Evolutionary conservation across 2,888 invertebrate species (phyloP).

Genomic region (Lycophotia porphyrea): DNA sequence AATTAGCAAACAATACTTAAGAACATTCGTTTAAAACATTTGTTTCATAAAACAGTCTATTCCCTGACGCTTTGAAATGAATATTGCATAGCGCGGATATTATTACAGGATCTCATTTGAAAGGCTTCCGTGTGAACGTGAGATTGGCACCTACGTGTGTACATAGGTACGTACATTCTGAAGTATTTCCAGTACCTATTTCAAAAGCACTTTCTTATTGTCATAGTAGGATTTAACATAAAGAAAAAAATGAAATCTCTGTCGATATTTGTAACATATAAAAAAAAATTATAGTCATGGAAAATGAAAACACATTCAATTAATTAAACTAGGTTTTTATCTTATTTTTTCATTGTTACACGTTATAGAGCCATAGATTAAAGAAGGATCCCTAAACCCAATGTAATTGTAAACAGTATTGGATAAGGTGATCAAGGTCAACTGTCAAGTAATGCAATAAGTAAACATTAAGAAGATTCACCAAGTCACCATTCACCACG

Average conservation of each 20-base stretch:
- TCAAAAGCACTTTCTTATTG: background rate
- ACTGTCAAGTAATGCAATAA: slow-evolving; percentile 34
- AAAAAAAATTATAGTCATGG: background rate
- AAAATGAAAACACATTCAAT: too few species aligned
- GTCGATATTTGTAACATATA: background rate
- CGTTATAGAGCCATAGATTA: background rate
- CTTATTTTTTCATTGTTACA: background rate
- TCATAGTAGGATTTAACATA: background rate
- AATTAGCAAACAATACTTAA: background rate
- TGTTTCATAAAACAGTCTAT: slow-evolving; percentile 11
- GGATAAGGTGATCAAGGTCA: slow-evolving; percentile 34
- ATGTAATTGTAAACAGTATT: slow-evolving; percentile 11
- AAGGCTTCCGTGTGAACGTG: slow-evolving; percentile 41
- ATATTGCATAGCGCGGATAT: slow-evolving; percentile 52
- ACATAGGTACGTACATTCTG: background rate
- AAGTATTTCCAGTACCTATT: background rate
- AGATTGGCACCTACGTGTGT: slow-evolving; percentile 13
- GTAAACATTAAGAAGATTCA: slow-evolving; percentile 21
- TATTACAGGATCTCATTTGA: slow-evolving; percentile 55
- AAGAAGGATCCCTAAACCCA: slow-evolving; percentile 14
- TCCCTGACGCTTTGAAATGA: slow-evolving; percentile 22
- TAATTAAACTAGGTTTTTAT: too few species aligned
- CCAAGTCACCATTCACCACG: background rate
- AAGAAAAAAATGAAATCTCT: background rate
- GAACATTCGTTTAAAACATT: slow-evolving; percentile 8